Evolutionary conservation across 2,797 vertebrate genomes (phyloP), one percentile per base, ranked within the genome.

Genomic region (Spheniscus humboldti): DNA sequence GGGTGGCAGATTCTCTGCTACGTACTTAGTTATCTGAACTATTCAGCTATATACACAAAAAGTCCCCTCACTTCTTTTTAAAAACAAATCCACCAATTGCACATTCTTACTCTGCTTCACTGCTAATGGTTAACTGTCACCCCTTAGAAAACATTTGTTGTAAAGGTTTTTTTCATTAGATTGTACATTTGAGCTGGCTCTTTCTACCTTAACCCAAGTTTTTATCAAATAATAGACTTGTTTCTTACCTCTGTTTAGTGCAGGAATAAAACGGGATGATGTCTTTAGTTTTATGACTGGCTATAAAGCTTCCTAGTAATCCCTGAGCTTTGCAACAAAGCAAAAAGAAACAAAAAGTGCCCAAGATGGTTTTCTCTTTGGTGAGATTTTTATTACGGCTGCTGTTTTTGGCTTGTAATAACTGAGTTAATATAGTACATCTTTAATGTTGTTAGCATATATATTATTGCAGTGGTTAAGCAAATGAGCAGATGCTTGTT

Each of bases 401-500:
- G 78, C 89, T 92, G 75, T 0, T 92, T 93, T 92, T 82, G 91
- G 86, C 91, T 87, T 91, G 77, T 60, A 94, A 30, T 57, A 74
- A 57, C 37, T 63, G 43, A 85, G 48, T 92, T 94, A 90, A 75
- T 90, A 45, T 53, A 86, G 50, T 62, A 68, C 39, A 55, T 66
- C 59, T 93, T 95, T 91, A 91, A 83, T 72, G 48, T 76, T 90
- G 39, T 87, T 93, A 92, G 50, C 13, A 2, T 93, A 59, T 33
- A 33, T 81, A 63, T 86, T 95, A 85, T 60, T 89, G 53, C 81
- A 94, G 63, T 31, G 31, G 56, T 76, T 94, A 91, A 63, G 79
- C 67, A 95, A 88, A 94, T 43, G 57, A 84, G 59, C 85, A 90
- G 73, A 83, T 90, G 62, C 47, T 91, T 90, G 39, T 30, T 93